phyloP scores from a whole-genome alignment of 2,113 vertebrate genomes.

The Stomatorhinus ivindoensis region DNA sequence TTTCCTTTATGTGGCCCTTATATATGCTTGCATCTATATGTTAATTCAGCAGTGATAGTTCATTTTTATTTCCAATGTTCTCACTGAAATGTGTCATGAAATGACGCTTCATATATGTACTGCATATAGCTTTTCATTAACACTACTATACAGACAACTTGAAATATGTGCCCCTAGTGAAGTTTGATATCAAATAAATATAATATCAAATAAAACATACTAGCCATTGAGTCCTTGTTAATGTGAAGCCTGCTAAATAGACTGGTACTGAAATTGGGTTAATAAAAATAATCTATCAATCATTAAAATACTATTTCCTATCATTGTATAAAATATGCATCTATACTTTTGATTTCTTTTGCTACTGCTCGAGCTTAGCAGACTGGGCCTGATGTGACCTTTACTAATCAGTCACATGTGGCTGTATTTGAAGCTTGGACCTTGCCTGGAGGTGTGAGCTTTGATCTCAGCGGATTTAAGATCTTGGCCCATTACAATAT shows the following conservation, averaged over 20 bases:
- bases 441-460: not conserved
- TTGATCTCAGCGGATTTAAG: conserved; percentile 1
- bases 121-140: not conserved
- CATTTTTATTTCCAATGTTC: not conserved
- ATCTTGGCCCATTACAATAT: not conserved
- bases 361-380: not conserved
- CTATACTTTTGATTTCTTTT: not conserved
- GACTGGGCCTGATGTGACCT: not conserved
- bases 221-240: not conserved
- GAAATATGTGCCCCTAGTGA: not conserved
- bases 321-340: not conserved
- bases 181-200: not conserved
- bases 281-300: not conserved
- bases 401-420: not conserved
- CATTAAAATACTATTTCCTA: not conserved
- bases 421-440: not conserved
- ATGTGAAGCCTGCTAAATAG: not conserved
- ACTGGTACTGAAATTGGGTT: not conserved
- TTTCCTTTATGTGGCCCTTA: not conserved
- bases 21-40: not conserved
- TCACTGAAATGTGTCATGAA: not conserved
- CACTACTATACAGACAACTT: not conserved
- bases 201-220: not conserved
- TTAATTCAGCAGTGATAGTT: not conserved
- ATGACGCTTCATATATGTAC: not conserved